Evolutionary conservation across 2,888 invertebrate genomes (phyloP), one percentile per base, ranked within the genome.

Genomic region (Agrochola circellaris): DNA sequence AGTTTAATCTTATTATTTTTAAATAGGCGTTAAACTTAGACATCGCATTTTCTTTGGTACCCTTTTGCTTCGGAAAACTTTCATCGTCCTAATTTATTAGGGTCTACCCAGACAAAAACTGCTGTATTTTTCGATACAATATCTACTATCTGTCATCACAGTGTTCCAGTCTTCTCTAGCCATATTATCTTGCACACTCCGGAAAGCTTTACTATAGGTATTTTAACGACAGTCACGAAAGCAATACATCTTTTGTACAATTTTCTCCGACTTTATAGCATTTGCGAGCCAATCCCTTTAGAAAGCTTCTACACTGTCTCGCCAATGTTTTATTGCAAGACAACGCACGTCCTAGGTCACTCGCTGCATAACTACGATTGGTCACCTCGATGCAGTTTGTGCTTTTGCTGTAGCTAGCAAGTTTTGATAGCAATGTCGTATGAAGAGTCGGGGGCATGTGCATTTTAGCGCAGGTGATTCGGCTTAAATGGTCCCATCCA

Each of bases 301-400:
- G 84, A 82, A 79, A 82, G 74, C 54, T 54, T 30, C 34, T 34
- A 6, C 54, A 34, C n/a, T 45, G 56, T 51, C 58, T 72, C 15
- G 62, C 34, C 51, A 58, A 48, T 51, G 56, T 58, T 74, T 67
- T 67, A 84, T 71, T 79, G 67, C 58, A 71, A 82, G 80, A 73
- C 80, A 74, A 58, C 0, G 20, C 82, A 82, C 70, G 84, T 79
- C 58, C 15, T 79, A 73, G 65, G 56, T n/a, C 69, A 73, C 17
- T 62, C 42, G 30, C 61, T 69, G 48, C 34, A 34, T 58, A 51
- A 62, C 58, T 64, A 73, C 9, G 54, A 66, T 56, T 65, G 42
- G 11, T 9, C 23, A 11, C 26, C 13, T 42, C 8, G 20, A 45
- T 34, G 38, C 5, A 38, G 38, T 58, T 73, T 45, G 23, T n/a